Percentiles rank a stretch among this genome's conserved stretches.
phyloP scores from a whole-genome alignment of 1,140 invertebrate species.

The Euwallacea similis region DNA sequence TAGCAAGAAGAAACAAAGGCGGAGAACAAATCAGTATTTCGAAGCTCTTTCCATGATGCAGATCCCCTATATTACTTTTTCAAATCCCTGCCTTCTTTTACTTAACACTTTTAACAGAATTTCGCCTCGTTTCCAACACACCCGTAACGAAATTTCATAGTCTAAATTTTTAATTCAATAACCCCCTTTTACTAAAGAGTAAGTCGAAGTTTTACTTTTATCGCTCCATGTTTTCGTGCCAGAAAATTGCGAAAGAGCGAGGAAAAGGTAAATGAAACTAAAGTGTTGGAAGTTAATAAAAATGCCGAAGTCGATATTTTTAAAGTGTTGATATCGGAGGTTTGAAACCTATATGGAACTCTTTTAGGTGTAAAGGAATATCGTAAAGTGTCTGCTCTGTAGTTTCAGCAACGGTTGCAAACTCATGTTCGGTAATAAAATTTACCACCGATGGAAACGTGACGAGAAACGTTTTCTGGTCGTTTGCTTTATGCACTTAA shows the following conservation, averaged over 20 bases:
- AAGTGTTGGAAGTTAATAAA: constrained; percentile 33
- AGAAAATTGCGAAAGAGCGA: constrained; percentile 28
- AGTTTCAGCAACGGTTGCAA: neutral
- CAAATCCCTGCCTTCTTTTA: too few species aligned
- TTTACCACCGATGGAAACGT: constrained; percentile 5
- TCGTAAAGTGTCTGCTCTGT: constrained; percentile 14
- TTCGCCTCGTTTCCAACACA: neutral
- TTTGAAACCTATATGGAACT: constrained; percentile 6
- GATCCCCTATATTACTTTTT: too few species aligned
- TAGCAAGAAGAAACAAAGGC: too few species aligned
- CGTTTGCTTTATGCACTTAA: too few species aligned
- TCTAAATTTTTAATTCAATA: constrained; percentile 32
- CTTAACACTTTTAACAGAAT: neutral
- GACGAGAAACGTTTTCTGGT: neutral
- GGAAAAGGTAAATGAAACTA: constrained; percentile 32
- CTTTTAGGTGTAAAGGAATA: constrained; percentile 1
- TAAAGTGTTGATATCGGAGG: constrained; percentile 25
- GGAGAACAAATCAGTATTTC: too few species aligned
- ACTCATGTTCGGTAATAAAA: constrained; percentile 7
- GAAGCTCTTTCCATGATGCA: too few species aligned
- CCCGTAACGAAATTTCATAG: constrained; percentile 7
- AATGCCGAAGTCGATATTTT: constrained; percentile 25
- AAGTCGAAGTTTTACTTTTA: constrained; percentile 30
- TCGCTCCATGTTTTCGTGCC: constrained; percentile 19
- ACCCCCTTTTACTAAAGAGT: constrained; percentile 22